Percentiles rank a stretch among this genome's conserved stretches.
phyloP scores from a whole-genome alignment of 2,888 invertebrate genomes.

The Bhutanitis thaidina region DNA sequence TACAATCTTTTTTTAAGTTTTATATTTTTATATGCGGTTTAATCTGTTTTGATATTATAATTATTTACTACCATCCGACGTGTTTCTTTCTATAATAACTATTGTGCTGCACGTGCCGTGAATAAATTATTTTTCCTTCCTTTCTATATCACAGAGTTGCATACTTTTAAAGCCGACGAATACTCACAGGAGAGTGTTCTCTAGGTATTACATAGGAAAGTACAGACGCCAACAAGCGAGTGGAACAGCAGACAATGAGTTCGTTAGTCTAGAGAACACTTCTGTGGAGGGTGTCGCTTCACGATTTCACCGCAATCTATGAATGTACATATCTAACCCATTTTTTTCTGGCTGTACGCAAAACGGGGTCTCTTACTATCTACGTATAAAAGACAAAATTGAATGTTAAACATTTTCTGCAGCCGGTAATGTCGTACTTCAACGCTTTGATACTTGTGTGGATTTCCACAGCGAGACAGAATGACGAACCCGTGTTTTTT shows the following conservation, averaged over 20 bases:
- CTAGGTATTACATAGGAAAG: conserved; percentile 21
- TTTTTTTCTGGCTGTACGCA: conserved; percentile 4
- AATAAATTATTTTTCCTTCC: too few relatives aligned
- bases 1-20: too few relatives aligned
- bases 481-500: conserved; percentile 13
- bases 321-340: conserved; percentile 14
- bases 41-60: too few relatives aligned
- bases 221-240: conserved; percentile 24
- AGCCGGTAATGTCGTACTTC: conserved; percentile 7
- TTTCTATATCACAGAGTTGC: too few relatives aligned
- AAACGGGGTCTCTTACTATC: neutral
- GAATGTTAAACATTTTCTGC: neutral
- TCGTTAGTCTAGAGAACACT: conserved; percentile 66
- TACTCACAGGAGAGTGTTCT: conserved; percentile 4
- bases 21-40: too few relatives aligned
- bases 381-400: conserved; percentile 11
- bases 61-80: too few relatives aligned
- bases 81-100: too few relatives aligned
- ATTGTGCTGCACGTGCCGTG: too few relatives aligned
- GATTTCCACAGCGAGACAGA: conserved; percentile 6
- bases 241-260: conserved; percentile 56
- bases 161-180: conserved; percentile 13
- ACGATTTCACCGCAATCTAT: conserved; percentile 32
- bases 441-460: conserved; percentile 13
- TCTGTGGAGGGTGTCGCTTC: conserved; percentile 56